Conservation (phyloP, 2,113 vertebrate genomes). For the Pyxicephalus adspersus region DNA sequence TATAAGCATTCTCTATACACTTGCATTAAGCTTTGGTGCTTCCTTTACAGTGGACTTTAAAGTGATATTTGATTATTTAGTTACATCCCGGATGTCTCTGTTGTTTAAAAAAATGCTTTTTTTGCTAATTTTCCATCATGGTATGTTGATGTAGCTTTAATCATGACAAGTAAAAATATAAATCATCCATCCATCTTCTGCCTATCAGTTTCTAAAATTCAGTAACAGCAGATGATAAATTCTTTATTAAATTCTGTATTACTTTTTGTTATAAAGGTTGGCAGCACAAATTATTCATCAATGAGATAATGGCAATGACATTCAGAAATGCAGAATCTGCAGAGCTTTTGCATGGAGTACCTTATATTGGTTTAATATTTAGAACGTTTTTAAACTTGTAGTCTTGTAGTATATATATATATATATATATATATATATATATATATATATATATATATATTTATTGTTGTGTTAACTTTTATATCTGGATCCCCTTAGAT, state of each 20-base stretch:
- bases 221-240: background rate
- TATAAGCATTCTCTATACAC: too few species aligned
- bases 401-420: background rate
- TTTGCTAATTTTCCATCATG: background rate
- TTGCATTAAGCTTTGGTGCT: too few species aligned
- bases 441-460: background rate
- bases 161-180: background rate
- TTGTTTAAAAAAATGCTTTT: too few species aligned
- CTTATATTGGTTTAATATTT: background rate
- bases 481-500: slow-evolving; percentile 4
- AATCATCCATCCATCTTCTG: background rate
- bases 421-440: background rate
- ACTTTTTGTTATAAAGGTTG: background rate
- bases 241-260: background rate
- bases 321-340: slow-evolving; percentile 2
- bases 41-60: too few species aligned
- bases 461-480: too few species aligned
- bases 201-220: background rate
- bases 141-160: background rate
- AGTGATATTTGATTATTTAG: too few species aligned
- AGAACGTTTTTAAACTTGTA: background rate
- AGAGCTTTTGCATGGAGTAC: background rate
- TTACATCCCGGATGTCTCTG: too few species aligned
- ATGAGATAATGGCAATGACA: background rate
- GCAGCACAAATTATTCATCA: slow-evolving; percentile 2